Evolutionary conservation across 2,797 vertebrate genomes (phyloP), one percentile per base, ranked within the genome.

Genomic region (Cyclopterus lumpus): DNA sequence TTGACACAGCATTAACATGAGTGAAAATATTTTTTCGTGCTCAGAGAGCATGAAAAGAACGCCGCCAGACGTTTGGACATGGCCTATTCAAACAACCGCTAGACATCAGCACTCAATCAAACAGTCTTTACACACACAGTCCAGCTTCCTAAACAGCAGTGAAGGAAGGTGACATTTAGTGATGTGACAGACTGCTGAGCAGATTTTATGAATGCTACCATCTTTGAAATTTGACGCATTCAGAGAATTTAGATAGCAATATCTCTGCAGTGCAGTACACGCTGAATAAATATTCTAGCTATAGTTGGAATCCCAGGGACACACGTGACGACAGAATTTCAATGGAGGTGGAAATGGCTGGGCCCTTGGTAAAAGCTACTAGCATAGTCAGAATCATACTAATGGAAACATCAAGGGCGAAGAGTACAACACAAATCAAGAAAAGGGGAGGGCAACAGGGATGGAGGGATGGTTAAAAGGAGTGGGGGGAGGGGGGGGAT

Each of bases 1-100:
- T 93, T 93, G 93, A 93, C 91, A 88, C 82, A 92, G 86, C 88
- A 91, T 93, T 91, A 93, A 86, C 89, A 89, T 89, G 89, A 93
- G 76, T 86, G 87, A 93, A 94, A 94, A 94, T 94, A 93, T 95
- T 95, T 92, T 54, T 91, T 79, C 84, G 55, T 93, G 88, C 87
- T 91, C 89, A 76, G 84, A 74, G 71, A 86, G 86, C 88, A 87
- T 89, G 84, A 94, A 92, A 89, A 67, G 66, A 71, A 73, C 72
- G 8, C 80, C 34, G 58, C 72, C 79, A 86, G 87, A 82, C 83
- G 30, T 90, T 87, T 91, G 79, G 82, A 93, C 87, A 77, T 59
- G 82, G 72, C 87, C 66, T 91, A 61, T 75, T 81, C 87, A 93
- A 94, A 93, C 86, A 94, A 93, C 93, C 77, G 3, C 20, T 5